A percentile compares a stretch with the other conserved stretches of the same genome.
These are phyloP conservation scores for Nineta flava DNA, from an alignment of 2,888 invertebrate species.

Conservation along the genomic window DNA sequence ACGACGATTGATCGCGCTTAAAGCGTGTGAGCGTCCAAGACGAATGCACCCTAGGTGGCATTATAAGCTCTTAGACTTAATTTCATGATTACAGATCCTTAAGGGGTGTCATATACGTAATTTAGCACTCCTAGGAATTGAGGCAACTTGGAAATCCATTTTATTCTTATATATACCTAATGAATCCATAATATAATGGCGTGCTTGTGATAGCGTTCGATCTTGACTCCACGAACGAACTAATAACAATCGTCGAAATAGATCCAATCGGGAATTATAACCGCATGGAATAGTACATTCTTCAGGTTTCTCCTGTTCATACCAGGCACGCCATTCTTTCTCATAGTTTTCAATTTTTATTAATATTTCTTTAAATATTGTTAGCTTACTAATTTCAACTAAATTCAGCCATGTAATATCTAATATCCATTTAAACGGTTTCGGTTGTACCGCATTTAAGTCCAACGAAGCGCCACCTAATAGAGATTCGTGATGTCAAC, in stretches of 20 bases:
- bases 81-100: too few relatives aligned
- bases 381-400: conserved; percentile 51
- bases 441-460: conserved; percentile 63
- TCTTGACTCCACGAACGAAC: conserved; percentile 75
- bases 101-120: too few relatives aligned
- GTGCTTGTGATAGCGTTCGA: conserved; percentile 62
- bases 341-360: conserved; percentile 23
- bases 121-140: too few relatives aligned
- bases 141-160: too few relatives aligned
- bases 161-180: conserved; percentile 38
- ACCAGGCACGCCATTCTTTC: conserved; percentile 38
- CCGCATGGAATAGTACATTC: conserved; percentile 68
- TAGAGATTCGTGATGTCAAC: too few relatives aligned
- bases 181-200: conserved; percentile 61
- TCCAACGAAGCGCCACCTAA: conserved; percentile 72
- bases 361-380: conserved; percentile 49
- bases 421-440: conserved; percentile 69
- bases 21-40: too few relatives aligned
- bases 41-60: too few relatives aligned
- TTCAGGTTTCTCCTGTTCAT: conserved; percentile 74
- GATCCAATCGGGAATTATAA: conserved; percentile 48
- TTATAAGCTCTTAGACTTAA: too few relatives aligned
- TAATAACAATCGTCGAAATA: conserved; percentile 59
- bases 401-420: conserved; percentile 81
- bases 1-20: too few relatives aligned